phyloP scores from a whole-genome alignment of 2,797 vertebrate species.

The Tragopan temminckii region DNA sequence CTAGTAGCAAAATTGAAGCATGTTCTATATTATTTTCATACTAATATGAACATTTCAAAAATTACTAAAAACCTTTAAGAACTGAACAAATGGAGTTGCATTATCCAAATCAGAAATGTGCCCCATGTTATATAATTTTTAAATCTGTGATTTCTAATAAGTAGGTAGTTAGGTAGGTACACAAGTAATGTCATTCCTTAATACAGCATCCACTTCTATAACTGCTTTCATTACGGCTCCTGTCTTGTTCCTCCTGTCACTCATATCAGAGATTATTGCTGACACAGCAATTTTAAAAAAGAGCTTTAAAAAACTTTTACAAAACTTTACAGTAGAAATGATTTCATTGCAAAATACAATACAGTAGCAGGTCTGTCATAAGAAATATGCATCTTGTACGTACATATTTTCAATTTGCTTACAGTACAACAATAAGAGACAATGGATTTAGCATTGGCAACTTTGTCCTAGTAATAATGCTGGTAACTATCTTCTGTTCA shows the following conservation, averaged over 20 bases:
- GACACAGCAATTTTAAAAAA: neutral
- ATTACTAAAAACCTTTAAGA: neutral
- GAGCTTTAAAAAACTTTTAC: neutral
- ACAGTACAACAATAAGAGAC: neutral
- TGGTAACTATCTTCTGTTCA: constrained; percentile 16
- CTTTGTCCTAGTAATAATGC: constrained; percentile 21
- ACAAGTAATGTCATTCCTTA: neutral
- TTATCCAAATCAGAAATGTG: neutral
- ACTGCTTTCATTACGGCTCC: neutral
- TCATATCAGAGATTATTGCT: neutral
- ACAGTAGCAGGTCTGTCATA: neutral
- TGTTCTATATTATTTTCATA: neutral
- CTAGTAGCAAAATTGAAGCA: neutral
- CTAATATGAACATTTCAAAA: neutral
- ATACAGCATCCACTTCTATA: neutral
- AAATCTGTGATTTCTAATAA: neutral
- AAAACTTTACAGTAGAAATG: neutral
- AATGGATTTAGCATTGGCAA: neutral
- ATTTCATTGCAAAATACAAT: neutral
- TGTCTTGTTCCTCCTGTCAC: neutral
- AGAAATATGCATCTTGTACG: neutral
- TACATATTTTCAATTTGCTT: constrained; percentile 2
- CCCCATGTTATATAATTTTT: neutral
- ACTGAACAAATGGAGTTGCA: neutral
- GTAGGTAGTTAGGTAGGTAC: neutral